Base-by-base conservation (phyloP, 2,888 invertebrate genomes). In the Amiota minor region DNA sequence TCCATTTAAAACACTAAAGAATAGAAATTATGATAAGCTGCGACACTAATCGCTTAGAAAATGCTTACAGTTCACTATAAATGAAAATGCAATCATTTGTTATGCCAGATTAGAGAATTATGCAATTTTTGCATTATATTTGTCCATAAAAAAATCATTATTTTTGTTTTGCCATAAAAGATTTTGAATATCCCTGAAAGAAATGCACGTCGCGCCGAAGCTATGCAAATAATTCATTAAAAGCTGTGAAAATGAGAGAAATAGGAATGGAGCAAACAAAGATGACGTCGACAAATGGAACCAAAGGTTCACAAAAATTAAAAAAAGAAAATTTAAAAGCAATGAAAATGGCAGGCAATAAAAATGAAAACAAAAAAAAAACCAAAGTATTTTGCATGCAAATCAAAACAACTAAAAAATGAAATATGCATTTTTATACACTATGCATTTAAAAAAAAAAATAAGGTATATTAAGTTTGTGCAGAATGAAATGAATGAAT, bases 171-270 rank as follows among this genome's bases (percentile, higher is more conserved):
- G 35, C 35, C 35, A 35, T 35, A 35, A 35, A 35, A 35, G 35
- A 35, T 6, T 35, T 35, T 35, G 35, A 35, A 35, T 6, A 35
- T 35, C 35, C 35, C 45, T 64, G 35, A 23, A 45, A 64, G 46
- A 74, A 75, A 77, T 75, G 65, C 64, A 62, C 6, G 35, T 35
- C 76, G 77, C 81, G 79, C 83, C 79, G 78, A 86, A 84, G 85
- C 87, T 84, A 86, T 84, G 87, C 85, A 86, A 85, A 84, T 84
- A 84, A 84, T 86, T 84, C 87, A 84, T 86, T 85, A 78, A 83
- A 12, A 12, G 47, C 18, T 55, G 46, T 35, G 53, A 35, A 14
- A 59, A 20, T n/a, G 53, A 50, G 16, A 70, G 23, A 74, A 14
- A 77, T 72, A 76, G 74, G 73, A 62, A 72, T 56, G 1, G 3